A percentile compares a stretch with the other conserved stretches of the same genome.
Evolutionary conservation across 2,888 invertebrate species (phyloP).

Genomic region (Xanthia icteritia): DNA sequence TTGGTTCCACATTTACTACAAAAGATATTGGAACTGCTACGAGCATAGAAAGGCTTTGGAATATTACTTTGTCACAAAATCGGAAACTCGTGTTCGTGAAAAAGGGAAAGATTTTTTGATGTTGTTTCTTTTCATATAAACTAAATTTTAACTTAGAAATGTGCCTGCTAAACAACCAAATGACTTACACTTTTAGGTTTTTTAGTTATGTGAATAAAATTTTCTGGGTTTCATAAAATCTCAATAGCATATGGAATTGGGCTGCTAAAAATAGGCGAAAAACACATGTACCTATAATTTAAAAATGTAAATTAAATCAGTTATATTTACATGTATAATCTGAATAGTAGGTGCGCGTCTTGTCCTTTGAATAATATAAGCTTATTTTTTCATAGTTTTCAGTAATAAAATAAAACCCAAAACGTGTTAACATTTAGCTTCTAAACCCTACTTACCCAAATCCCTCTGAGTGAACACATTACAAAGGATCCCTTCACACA

Average conservation of each 20-base stretch:
- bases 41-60: constrained; percentile 4
- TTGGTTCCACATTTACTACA: constrained; percentile 33
- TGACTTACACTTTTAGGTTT: not conserved
- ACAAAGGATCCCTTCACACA: constrained; percentile 40
- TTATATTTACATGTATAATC: not conserved
- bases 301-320: not conserved
- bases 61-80: constrained; percentile 50
- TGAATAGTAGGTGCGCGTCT: not conserved
- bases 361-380: not conserved
- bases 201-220: not conserved
- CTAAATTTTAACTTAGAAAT: not conserved
- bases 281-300: not conserved
- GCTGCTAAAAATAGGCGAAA: not conserved
- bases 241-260: not conserved
- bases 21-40: constrained; percentile 44
- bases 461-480: constrained; percentile 17
- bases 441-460: constrained; percentile 2
- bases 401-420: constrained; percentile 5
- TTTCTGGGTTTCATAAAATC: not conserved
- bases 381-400: not conserved
- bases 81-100: constrained; percentile 15
- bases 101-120: not conserved
- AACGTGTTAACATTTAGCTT: constrained; percentile 30
- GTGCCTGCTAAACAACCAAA: not conserved
- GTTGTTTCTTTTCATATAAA: constrained; percentile 8